Evolutionary conservation across 23 tunicate species (phyloP).

Genomic region (Ascidia mentula): DNA sequence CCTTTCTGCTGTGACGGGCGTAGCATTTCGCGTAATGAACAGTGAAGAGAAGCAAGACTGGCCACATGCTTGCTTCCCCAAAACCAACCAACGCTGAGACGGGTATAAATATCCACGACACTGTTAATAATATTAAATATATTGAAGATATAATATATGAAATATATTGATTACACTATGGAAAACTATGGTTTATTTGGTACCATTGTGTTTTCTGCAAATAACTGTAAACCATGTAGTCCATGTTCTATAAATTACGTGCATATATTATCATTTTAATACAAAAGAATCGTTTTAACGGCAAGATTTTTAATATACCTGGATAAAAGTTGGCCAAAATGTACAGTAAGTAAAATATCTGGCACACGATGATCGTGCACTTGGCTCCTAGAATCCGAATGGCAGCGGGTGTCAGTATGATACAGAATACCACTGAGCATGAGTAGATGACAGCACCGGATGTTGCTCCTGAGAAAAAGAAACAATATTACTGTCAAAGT

Average conservation of each 20-base stretch:
- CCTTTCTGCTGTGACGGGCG: neutral
- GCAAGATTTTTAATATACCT: no score
- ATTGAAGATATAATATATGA: no score
- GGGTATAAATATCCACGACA: neutral
- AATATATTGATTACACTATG: no score
- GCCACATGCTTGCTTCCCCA: slow-evolving; percentile 15
- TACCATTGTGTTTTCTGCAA: no score
- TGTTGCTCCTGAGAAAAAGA: slow-evolving; percentile 23
- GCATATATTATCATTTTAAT: no score
- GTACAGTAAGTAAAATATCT: slow-evolving; percentile 35
- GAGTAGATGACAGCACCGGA: slow-evolving; percentile 36
- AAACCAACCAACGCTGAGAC: neutral
- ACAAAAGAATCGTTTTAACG: no score
- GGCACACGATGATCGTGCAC: slow-evolving; percentile 10
- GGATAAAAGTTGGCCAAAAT: slow-evolving; percentile 56
- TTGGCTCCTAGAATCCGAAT: slow-evolving; percentile 31
- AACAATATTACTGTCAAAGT: neutral
- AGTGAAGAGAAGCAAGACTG: neutral
- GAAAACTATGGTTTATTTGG: no score
- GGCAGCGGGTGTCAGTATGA: slow-evolving; percentile 32
- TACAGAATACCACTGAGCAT: slow-evolving; percentile 26
- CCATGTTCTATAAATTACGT: no score
- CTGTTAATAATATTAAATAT: no score
- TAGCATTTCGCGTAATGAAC: neutral
- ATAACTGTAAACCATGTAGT: no score